Conservation (phyloP, 2,113 vertebrate genomes). For the Callaeas wilsoni region DNA sequence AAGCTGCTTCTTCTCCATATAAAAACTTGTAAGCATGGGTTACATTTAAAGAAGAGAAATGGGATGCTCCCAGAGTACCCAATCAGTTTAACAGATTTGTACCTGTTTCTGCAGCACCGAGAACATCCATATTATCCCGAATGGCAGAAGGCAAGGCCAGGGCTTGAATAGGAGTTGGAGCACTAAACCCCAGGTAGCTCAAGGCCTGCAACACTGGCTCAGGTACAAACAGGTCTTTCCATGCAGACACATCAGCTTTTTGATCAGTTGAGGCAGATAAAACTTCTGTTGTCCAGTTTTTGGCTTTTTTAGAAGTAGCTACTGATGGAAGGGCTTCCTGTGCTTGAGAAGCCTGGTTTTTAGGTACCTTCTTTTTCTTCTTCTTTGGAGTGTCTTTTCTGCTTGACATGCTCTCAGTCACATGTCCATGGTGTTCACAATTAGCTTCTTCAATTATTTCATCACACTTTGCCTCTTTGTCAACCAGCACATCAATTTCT, state of each 20-base stretch:
- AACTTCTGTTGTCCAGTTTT: slow-evolving; percentile 82
- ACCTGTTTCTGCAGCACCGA: slow-evolving; percentile 98
- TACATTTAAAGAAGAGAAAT: not conserved
- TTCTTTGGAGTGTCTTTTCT: slow-evolving; percentile 20
- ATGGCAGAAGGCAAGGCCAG: slow-evolving; percentile 88
- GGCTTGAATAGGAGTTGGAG: slow-evolving; percentile 92
- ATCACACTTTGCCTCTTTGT: not conserved
- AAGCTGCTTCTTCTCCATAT: not conserved
- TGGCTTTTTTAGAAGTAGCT: slow-evolving; percentile 69
- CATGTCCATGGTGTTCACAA: not conserved
- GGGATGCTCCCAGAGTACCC: not conserved
- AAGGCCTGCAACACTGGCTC: slow-evolving; percentile 83
- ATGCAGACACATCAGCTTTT: slow-evolving; percentile 81
- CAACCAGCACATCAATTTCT: not conserved
- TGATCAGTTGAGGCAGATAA: slow-evolving; percentile 51
- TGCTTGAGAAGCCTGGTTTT: not conserved
- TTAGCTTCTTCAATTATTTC: not conserved
- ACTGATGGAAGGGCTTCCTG: not conserved
- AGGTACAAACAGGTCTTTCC: slow-evolving; percentile 92
- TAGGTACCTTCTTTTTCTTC: slow-evolving; percentile 70
- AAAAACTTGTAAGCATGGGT: not conserved
- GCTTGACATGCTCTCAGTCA: not conserved
- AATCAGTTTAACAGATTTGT: not conserved
- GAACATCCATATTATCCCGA: slow-evolving; percentile 88
- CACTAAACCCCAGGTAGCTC: slow-evolving; percentile 85